A percentile compares a stretch with the other conserved stretches of the same genome.
These are phyloP conservation scores for Pemphredon lugubris DNA, from an alignment of 2,888 invertebrate species.

Conservation along the genomic window DNA sequence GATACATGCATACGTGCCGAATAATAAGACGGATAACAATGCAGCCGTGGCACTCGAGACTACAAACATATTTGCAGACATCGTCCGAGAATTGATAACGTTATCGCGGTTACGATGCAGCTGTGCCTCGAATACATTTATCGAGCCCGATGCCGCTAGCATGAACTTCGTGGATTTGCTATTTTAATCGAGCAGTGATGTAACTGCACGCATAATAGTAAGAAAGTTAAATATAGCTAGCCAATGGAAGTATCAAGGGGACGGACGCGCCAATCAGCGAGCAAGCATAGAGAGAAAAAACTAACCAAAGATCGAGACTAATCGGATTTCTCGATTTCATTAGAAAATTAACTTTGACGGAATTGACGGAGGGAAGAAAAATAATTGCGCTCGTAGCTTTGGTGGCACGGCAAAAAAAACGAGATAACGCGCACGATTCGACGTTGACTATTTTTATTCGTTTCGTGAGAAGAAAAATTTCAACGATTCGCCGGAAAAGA, in stretches of 20 bases:
- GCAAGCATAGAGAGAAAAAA: no score
- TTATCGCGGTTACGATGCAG: slow-evolving; percentile 60
- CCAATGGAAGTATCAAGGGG: slow-evolving; percentile 17
- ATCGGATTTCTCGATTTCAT: no score
- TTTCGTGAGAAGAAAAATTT: no score
- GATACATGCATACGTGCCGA: slow-evolving; percentile 6
- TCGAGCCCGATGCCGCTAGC: slow-evolving; percentile 7
- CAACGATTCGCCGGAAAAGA: no score
- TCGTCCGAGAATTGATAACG: slow-evolving; percentile 52
- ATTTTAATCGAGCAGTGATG: slow-evolving; percentile 63
- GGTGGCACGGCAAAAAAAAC: no score
- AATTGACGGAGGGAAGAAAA: no score
- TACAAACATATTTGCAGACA: slow-evolving; percentile 62
- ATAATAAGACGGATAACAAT: slow-evolving; percentile 41
- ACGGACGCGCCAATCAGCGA: not conserved
- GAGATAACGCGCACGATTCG: no score
- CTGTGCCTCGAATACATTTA: slow-evolving; percentile 31
- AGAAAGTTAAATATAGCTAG: slow-evolving; percentile 53
- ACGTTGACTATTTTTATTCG: no score
- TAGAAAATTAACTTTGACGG: no score
- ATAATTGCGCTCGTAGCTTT: no score
- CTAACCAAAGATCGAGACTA: no score
- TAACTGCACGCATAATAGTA: slow-evolving; percentile 60
- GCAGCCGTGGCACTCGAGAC: slow-evolving; percentile 25
- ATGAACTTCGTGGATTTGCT: slow-evolving; percentile 57